Evolutionary conservation across 1,140 invertebrate genomes (phyloP), one percentile per base, ranked within the genome.

Genomic region (Helicorthomorpha holstii): DNA sequence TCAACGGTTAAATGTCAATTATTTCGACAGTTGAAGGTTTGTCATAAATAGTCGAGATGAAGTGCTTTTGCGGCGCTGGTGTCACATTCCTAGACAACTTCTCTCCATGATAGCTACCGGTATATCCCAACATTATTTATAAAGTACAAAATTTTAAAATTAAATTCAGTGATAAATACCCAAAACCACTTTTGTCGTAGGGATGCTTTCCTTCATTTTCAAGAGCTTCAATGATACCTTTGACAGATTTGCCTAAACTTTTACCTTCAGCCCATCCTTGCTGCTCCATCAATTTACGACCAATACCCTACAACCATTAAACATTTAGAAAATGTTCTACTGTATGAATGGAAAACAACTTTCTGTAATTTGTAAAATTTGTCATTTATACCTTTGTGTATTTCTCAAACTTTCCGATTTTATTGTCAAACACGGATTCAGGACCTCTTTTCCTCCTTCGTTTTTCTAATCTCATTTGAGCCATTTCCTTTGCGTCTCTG

Each of bases 191-290:
- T 46, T 58, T 57, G 41, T 60, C 52, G 42, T 23, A 42, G 19
- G 59, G 59, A 48, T 54, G 16, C 27, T 61, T 59, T 16, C 63
- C 63, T 46, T 59, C 56, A 56, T 55, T 54, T 7, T 55, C 54
- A 14, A 66, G 14, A 10, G 64, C 62, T 43, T 67, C 60, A 2
- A 58, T 49, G 2, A 63, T 63, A 24, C 56, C 60, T 23, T 52
- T 53, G 21, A 14, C 49, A 4, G 54, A 49, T 43, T 49, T 61
- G n/a, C 76, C 76, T 7, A 78, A 56, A 42, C 73, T 72, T 51
- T 64, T 44, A 3, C 76, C 76, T 48, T 73, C 67, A 45, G 59
- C 64, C 76, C 76, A 79, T 1, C 76, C 76, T 49, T 72, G 68
- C 49, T 67, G 66, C 59, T 73, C 68, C 60, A 76, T 51, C 34